These are phyloP conservation scores for Prorops nasuta DNA, from an alignment of 1,140 invertebrate species.

Conservation along the genomic window DNA sequence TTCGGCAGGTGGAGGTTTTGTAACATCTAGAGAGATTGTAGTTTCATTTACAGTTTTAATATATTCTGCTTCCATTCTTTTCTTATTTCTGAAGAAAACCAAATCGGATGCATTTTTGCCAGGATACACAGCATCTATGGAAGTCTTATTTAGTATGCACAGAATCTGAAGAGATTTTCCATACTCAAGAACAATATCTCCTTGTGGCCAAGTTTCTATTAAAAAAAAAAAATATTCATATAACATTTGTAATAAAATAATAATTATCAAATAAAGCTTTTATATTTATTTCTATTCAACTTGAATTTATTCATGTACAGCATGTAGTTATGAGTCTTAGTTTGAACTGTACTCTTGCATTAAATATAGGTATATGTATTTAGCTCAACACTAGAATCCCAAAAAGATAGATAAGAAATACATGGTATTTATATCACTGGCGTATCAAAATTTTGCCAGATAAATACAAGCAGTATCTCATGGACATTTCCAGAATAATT, in stretches of 20 bases:
- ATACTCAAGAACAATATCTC: constrained; percentile 56
- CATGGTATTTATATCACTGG: constrained; percentile 6
- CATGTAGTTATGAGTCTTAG: neutral
- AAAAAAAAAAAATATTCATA: constrained; percentile 9
- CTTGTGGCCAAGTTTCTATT: constrained; percentile 55
- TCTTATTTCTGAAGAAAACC: constrained; percentile 50
- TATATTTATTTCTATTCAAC: neutral
- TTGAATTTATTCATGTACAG: neutral
- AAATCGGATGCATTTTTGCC: constrained; percentile 52
- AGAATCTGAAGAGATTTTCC: constrained; percentile 54
- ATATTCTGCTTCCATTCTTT: constrained; percentile 43
- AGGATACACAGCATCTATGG: constrained; percentile 31
- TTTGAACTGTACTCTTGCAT: constrained; percentile 14
- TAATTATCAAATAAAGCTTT: neutral
- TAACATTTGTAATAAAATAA: neutral
- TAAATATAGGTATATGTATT: constrained; percentile 40
- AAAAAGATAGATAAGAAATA: constrained; percentile 39
- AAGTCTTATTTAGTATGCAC: constrained; percentile 54
- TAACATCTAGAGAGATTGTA: constrained; percentile 49
- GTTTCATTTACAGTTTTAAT: constrained; percentile 55
- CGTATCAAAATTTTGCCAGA: constrained; percentile 16
- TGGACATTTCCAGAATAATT: constrained; percentile 12
- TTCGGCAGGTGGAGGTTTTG: constrained; percentile 46
- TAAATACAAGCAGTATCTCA: constrained; percentile 19
- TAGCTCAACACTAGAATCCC: constrained; percentile 43